Percentiles rank a stretch among this genome's conserved stretches.
Evolutionary conservation across 2,113 vertebrate genomes (phyloP).

Genomic region (Xenopus laevis): DNA sequence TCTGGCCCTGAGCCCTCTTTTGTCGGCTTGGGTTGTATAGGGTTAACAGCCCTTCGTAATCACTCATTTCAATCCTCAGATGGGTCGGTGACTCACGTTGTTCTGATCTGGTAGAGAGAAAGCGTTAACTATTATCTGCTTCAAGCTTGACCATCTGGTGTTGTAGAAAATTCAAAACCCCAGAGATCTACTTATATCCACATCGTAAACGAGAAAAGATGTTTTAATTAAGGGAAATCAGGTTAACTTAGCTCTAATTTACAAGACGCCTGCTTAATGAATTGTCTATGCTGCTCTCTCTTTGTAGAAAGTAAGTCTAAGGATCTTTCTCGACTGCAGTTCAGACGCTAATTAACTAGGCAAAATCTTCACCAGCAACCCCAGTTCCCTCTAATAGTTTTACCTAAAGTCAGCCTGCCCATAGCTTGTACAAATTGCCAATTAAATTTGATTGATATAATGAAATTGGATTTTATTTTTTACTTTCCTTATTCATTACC

Average conservation of each 20-base stretch:
- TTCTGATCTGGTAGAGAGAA: conserved; percentile 81
- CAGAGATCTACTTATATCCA: conserved; percentile 89
- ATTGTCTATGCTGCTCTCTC: conserved; percentile 87
- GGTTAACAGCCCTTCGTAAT: conserved; percentile 81
- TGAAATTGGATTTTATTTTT: conserved; percentile 76
- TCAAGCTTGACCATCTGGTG: conserved; percentile 94
- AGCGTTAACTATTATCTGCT: conserved; percentile 89
- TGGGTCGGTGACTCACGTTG: conserved; percentile 78
- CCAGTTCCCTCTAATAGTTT: conserved; percentile 80
- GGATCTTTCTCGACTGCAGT: conserved; percentile 76
- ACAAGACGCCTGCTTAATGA: conserved; percentile 84
- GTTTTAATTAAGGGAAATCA: conserved; percentile 92
- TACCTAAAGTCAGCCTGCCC: conserved; percentile 79
- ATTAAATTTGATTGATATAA: conserved; percentile 89
- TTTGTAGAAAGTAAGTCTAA: conserved; percentile 86
- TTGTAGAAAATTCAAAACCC: conserved; percentile 87
- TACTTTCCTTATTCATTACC: conserved; percentile 63
- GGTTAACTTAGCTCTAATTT: conserved; percentile 90
- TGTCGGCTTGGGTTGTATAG: conserved; percentile 58
- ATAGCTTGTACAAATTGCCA: conserved; percentile 85
- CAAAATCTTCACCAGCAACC: conserved; percentile 77
- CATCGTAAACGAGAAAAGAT: conserved; percentile 94
- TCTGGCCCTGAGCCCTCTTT: neutral
- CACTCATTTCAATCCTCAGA: conserved; percentile 85
- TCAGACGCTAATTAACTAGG: conserved; percentile 85